Percentiles rank a stretch among this genome's conserved stretches.
Evolutionary conservation across 1,140 invertebrate genomes (phyloP).

Genomic region (Lepeophtheirus salmonis): DNA sequence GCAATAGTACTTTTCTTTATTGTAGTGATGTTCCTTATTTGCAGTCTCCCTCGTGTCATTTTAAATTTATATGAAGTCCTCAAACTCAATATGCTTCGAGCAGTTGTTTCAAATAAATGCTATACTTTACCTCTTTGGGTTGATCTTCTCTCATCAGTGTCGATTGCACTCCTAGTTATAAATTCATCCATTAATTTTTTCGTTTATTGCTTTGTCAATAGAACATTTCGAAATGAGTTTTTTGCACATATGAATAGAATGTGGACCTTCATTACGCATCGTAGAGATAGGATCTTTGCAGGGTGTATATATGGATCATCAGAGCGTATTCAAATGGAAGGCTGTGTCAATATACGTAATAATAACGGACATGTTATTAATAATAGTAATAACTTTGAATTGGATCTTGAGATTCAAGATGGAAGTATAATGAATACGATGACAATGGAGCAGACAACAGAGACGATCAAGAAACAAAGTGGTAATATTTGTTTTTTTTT

Average conservation of each 20-base stretch:
- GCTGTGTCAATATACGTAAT: too few species aligned
- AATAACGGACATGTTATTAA: too few species aligned
- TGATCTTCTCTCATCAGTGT: not conserved
- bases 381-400: too few species aligned
- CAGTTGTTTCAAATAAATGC: not conserved
- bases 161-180: not conserved
- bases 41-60: conserved; percentile 5
- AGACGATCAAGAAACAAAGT: too few species aligned
- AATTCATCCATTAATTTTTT: conserved; percentile 15
- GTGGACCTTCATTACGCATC: not conserved
- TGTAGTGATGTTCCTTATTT: conserved; percentile 8
- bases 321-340: too few species aligned
- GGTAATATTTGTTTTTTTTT: too few species aligned
- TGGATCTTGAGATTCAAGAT: too few species aligned
- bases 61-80: conserved; percentile 13
- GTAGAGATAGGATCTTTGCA: not conserved
- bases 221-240: conserved; percentile 10
- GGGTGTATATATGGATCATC: not conserved
- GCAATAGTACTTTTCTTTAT: conserved; percentile 11
- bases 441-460: too few species aligned
- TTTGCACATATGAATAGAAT: not conserved
- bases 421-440: too few species aligned
- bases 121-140: conserved; percentile 1
- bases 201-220: conserved; percentile 13
- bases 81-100: conserved; percentile 9